A percentile compares a stretch with the other conserved stretches of the same genome.
Evolutionary conservation across 2,888 invertebrate species (phyloP).

Genomic region (Gymnocheta viridis): DNA sequence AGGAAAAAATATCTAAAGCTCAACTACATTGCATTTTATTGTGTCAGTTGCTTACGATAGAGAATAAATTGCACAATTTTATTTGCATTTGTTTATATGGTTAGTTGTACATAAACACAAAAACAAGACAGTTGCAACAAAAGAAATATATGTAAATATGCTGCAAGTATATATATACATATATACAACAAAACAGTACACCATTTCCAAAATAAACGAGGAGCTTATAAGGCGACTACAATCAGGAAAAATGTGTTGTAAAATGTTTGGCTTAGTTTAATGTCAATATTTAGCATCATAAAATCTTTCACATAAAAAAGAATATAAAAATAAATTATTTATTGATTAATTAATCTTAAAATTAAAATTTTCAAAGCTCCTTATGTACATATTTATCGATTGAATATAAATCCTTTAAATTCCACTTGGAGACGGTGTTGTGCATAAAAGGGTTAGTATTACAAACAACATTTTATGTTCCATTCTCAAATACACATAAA

Average conservation of each 20-base stretch:
- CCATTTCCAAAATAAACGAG: constrained; percentile 2
- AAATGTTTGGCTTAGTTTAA: too few relatives aligned
- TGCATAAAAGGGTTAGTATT: neutral
- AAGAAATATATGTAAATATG: constrained; percentile 26
- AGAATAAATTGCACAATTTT: constrained; percentile 73
- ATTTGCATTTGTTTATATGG: constrained; percentile 70
- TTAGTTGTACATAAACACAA: constrained; percentile 34
- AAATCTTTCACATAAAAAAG: too few relatives aligned
- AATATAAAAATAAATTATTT: too few relatives aligned
- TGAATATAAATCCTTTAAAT: neutral
- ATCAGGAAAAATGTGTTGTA: too few relatives aligned
- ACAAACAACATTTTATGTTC: neutral
- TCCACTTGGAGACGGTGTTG: neutral
- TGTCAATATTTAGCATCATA: too few relatives aligned
- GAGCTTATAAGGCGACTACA: too few relatives aligned
- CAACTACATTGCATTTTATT: constrained; percentile 71
- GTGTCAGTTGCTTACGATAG: constrained; percentile 72
- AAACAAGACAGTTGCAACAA: constrained; percentile 41
- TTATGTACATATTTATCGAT: too few relatives aligned
- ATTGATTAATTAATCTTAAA: too few relatives aligned
- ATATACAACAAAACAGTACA: constrained; percentile 33
- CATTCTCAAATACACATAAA: constrained; percentile 27
- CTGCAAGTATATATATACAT: constrained; percentile 38
- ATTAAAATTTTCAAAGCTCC: too few relatives aligned
- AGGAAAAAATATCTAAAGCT: neutral